Evolutionary conservation across 2,797 vertebrate species (phyloP).

Genomic region (Platyrinchus mystaceus): DNA sequence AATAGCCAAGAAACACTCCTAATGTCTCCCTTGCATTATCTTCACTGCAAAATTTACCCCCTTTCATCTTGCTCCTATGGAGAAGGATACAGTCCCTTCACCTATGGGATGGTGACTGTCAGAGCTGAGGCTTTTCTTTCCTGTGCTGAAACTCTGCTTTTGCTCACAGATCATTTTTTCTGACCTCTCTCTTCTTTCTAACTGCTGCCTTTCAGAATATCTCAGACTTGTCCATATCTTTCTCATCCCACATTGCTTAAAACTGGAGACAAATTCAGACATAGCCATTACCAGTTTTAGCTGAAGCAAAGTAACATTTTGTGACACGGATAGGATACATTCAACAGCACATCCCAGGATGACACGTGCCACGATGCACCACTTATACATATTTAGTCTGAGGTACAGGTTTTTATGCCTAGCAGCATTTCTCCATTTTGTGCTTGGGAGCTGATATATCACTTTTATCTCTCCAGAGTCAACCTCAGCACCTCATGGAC

Average conservation of each 20-base stretch:
- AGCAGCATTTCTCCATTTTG: background rate
- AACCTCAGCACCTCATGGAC: background rate
- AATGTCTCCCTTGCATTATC: background rate
- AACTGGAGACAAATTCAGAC: background rate
- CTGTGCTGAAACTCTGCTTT: background rate
- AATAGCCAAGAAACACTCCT: background rate
- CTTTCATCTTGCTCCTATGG: background rate
- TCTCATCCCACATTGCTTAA: background rate
- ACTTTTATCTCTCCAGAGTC: background rate
- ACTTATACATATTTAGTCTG: background rate
- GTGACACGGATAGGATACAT: background rate
- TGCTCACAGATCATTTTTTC: background rate
- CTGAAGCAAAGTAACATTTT: background rate
- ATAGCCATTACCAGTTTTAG: background rate
- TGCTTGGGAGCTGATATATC: background rate
- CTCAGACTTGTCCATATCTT: background rate
- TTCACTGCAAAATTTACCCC: background rate
- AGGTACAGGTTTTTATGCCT: background rate
- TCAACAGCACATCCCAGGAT: background rate
- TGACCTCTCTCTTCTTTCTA: background rate
- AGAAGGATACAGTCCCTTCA: background rate
- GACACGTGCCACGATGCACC: background rate
- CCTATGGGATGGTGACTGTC: background rate
- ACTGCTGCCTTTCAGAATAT: background rate
- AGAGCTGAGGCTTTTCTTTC: background rate